A percentile compares a stretch with the other conserved stretches of the same genome.
phyloP scores from a whole-genome alignment of 1,140 invertebrate species.

The Drosophila malerkotliana region DNA sequence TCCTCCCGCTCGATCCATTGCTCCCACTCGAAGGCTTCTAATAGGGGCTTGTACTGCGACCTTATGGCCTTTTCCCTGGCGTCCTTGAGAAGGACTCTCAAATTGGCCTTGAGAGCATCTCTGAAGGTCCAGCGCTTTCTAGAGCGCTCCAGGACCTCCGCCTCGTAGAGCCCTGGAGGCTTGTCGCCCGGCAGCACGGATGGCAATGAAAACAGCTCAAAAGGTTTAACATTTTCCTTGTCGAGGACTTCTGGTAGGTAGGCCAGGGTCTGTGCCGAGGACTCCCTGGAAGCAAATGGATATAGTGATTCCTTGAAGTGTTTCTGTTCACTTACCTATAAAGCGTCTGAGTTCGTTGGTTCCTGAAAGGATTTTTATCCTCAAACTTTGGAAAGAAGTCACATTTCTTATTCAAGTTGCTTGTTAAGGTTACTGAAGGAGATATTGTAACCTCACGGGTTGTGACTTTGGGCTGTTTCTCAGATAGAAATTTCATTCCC shows the following conservation, averaged over 20 bases:
- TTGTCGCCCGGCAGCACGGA: slow-evolving; percentile 51
- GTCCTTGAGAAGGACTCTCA: slow-evolving; percentile 34
- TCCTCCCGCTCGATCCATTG: slow-evolving; percentile 79
- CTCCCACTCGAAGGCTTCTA: slow-evolving; percentile 83
- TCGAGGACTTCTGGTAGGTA: slow-evolving; percentile 86
- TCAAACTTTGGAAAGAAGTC: slow-evolving; percentile 51
- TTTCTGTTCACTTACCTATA: slow-evolving; percentile 50
- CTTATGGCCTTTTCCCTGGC: slow-evolving; percentile 34
- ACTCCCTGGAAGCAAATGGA: slow-evolving; percentile 84
- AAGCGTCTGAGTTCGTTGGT: slow-evolving; percentile 69
- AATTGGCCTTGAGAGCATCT: slow-evolving; percentile 58
- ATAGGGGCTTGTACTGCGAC: slow-evolving; percentile 38
- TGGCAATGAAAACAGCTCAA: slow-evolving; percentile 70
- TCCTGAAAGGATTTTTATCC: slow-evolving; percentile 45
- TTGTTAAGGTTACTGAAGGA: slow-evolving; percentile 15
- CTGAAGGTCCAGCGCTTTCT: slow-evolving; percentile 78
- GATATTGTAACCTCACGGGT: slow-evolving; percentile 54
- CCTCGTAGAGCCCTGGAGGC: slow-evolving; percentile 71
- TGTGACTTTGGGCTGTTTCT: slow-evolving; percentile 12
- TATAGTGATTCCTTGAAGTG: neutral
- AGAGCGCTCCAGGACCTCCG: slow-evolving; percentile 72
- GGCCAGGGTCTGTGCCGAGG: slow-evolving; percentile 89
- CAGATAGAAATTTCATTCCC: slow-evolving; percentile 40
- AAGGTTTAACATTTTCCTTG: slow-evolving; percentile 30
- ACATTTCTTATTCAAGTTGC: slow-evolving; percentile 49